These are phyloP conservation scores for Zoanthus gigantus DNA, from an alignment of 92 coral and sea anemone genomes.

Conservation along the genomic window DNA sequence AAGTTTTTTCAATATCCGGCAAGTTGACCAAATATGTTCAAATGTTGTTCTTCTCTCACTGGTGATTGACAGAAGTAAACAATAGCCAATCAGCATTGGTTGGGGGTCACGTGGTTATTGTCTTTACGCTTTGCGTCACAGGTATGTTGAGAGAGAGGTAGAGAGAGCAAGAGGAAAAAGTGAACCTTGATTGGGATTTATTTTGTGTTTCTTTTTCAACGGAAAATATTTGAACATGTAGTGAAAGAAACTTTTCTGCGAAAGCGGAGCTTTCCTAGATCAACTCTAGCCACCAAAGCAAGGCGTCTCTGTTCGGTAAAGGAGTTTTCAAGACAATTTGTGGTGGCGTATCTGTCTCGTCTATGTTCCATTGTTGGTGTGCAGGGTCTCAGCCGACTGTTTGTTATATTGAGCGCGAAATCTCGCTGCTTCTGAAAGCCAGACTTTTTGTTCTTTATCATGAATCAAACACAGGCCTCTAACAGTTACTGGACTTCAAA, in stretches of 20 bases:
- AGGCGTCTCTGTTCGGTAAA: slow-evolving; percentile 24
- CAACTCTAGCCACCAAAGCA: slow-evolving; percentile 33
- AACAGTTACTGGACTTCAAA: slow-evolving; percentile 49
- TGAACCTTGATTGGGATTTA: slow-evolving; percentile 16
- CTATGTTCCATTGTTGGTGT: slow-evolving; percentile 45
- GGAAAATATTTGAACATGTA: slow-evolving; percentile 37
- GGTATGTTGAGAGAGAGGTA: slow-evolving; percentile 33
- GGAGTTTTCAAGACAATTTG: slow-evolving; percentile 39
- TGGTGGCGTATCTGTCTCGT: neutral
- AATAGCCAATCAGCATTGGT: slow-evolving; percentile 46
- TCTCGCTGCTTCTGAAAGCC: slow-evolving; percentile 50
- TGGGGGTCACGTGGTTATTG: slow-evolving; percentile 42
- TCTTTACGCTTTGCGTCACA: slow-evolving; percentile 47
- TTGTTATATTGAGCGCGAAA: slow-evolving; percentile 47
- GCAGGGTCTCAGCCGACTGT: slow-evolving; percentile 43
- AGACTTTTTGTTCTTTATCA: slow-evolving; percentile 31
- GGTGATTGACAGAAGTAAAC: slow-evolving; percentile 43
- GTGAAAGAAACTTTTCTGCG: slow-evolving; percentile 38
- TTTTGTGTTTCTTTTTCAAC: neutral
- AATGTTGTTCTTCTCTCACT: slow-evolving; percentile 42
- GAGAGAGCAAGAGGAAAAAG: slow-evolving; percentile 11
- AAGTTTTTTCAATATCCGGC: slow-evolving; percentile 25
- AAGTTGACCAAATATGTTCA: slow-evolving; percentile 46
- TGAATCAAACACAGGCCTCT: slow-evolving; percentile 48
- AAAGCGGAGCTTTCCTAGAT: slow-evolving; percentile 38